Conservation (phyloP, 2,888 invertebrate species). For the Tiliacea aurago region DNA sequence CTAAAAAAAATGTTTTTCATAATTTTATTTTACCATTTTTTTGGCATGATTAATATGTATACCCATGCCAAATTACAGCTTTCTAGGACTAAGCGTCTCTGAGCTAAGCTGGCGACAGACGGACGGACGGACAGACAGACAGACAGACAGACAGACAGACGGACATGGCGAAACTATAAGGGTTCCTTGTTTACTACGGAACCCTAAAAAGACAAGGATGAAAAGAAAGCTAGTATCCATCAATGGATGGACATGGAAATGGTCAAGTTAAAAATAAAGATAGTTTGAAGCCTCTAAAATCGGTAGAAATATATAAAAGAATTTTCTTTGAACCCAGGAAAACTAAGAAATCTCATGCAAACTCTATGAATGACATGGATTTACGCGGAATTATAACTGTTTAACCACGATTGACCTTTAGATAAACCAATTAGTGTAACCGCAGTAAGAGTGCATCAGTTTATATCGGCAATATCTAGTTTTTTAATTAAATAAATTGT, state of each 20-base stretch:
- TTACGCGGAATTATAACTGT: conserved; percentile 9
- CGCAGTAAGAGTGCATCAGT: conserved; percentile 9
- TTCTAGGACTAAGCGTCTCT: too few relatives aligned
- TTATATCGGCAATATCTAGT: conserved; percentile 24
- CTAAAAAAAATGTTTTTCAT: too few relatives aligned
- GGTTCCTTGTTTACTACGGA: too few relatives aligned
- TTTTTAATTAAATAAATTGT: conserved; percentile 51
- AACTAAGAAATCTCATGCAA: neutral
- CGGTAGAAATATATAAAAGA: neutral
- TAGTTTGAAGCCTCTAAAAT: neutral
- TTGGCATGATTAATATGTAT: too few relatives aligned
- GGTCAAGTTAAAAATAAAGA: neutral
- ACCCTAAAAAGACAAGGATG: neutral
- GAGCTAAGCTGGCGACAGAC: too few relatives aligned
- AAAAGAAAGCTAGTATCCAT: neutral
- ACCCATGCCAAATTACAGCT: too few relatives aligned
- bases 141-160: too few relatives aligned
- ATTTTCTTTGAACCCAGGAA: conserved; percentile 3
- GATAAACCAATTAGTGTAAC: conserved; percentile 34
- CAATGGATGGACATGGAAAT: neutral
- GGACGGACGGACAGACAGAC: too few relatives aligned
- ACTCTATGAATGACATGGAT: neutral
- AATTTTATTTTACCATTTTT: too few relatives aligned
- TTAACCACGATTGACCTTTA: conserved; percentile 13
- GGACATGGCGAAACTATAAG: too few relatives aligned